Percentiles rank a stretch among this genome's conserved stretches.
These are phyloP conservation scores for Gymnogyps californianus DNA, from an alignment of 2,113 vertebrate genomes.

Conservation along the genomic window DNA sequence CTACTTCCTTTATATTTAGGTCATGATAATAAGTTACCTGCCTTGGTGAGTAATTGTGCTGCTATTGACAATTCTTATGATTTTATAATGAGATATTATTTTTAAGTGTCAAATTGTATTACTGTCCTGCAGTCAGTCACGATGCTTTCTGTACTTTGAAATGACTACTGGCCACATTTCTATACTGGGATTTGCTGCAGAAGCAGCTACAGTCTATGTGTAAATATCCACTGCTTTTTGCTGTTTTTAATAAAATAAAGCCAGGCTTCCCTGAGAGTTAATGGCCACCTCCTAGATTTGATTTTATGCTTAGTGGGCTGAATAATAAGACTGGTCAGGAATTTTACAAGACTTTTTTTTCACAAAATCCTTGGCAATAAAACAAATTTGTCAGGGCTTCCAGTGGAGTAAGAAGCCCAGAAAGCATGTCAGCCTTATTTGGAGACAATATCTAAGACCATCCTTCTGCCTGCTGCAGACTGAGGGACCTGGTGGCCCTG, in stretches of 20 bases:
- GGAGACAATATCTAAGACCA: not conserved
- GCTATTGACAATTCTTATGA: not conserved
- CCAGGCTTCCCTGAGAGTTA: not conserved
- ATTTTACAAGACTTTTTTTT: not conserved
- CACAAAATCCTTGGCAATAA: not conserved
- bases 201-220: not conserved
- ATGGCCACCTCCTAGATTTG: not conserved
- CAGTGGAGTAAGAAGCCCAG: not conserved
- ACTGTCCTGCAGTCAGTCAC: not conserved
- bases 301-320: constrained; percentile 42
- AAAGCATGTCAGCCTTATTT: not conserved
- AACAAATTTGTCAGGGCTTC: not conserved
- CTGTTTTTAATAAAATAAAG: not conserved
- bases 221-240: not conserved
- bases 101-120: not conserved
- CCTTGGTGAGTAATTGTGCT: constrained; percentile 5
- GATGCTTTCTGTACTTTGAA: not conserved
- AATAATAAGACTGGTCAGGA: constrained; percentile 22
- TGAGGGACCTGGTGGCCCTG: not conserved
- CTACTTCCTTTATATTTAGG: constrained; percentile 5
- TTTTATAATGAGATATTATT: constrained; percentile 29
- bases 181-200: not conserved
- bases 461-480: not conserved
- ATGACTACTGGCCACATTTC: not conserved
- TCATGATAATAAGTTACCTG: constrained; percentile 39